Conservation (phyloP, 2,888 invertebrate species). For the Caradrina kadenii region DNA sequence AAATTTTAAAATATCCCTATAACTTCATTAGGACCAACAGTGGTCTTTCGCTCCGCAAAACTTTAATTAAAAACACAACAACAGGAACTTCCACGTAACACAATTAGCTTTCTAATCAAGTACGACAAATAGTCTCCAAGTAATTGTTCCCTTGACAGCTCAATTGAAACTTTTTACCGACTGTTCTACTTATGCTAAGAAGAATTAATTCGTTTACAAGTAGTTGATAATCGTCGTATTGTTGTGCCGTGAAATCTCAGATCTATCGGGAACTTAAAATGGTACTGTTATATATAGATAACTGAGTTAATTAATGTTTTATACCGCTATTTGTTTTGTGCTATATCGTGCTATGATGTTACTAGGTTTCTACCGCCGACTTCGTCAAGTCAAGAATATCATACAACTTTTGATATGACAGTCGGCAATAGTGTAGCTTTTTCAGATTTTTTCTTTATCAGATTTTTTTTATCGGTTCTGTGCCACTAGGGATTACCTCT, state of each 20-base stretch:
- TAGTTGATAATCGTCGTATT: slow-evolving; percentile 59
- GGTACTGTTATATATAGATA: slow-evolving; percentile 18
- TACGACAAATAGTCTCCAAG: slow-evolving; percentile 30
- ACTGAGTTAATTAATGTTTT: slow-evolving; percentile 13
- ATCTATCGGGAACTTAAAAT: slow-evolving; percentile 37
- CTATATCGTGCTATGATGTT: background rate
- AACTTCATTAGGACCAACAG: background rate
- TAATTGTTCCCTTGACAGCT: slow-evolving; percentile 52
- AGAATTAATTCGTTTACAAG: slow-evolving; percentile 58
- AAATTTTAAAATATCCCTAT: background rate
- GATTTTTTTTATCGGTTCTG: too few relatives aligned
- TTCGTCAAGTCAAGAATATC: too few relatives aligned
- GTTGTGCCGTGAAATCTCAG: slow-evolving; percentile 51
- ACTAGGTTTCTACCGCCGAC: too few relatives aligned
- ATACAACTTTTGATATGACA: too few relatives aligned
- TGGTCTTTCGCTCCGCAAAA: background rate
- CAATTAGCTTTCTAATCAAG: slow-evolving; percentile 51
- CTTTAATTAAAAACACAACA: background rate
- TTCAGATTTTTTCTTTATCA: too few relatives aligned
- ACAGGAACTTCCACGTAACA: slow-evolving; percentile 4
- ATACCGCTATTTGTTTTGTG: background rate
- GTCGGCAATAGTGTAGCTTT: too few relatives aligned
- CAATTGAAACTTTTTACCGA: slow-evolving; percentile 50
- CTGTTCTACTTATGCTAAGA: slow-evolving; percentile 62
- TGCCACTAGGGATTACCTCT: too few relatives aligned